Evolutionary conservation across 2,888 invertebrate species (phyloP).

Genomic region (Germaria angustata): DNA sequence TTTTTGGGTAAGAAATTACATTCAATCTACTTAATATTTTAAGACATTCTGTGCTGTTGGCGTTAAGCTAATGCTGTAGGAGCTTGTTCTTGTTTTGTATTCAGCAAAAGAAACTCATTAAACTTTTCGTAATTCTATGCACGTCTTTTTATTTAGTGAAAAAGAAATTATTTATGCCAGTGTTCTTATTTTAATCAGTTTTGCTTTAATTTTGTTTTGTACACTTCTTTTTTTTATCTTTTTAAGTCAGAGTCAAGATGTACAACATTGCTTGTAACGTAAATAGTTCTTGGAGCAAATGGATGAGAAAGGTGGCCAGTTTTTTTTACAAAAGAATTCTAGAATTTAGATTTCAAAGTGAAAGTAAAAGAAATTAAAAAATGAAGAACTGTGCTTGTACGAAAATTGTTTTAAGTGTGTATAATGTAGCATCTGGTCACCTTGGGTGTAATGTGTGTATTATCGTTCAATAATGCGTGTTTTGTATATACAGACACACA

Average conservation of each 20-base stretch:
- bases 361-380: too few relatives aligned
- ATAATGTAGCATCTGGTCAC: too few relatives aligned
- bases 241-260: background rate
- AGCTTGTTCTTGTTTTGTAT: background rate
- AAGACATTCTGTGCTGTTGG: background rate
- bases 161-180: slow-evolving; percentile 5
- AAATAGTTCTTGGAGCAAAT: background rate
- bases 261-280: background rate
- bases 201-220: background rate
- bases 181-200: slow-evolving; percentile 46
- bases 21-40: slow-evolving; percentile 49
- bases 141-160: slow-evolving; percentile 46
- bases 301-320: background rate
- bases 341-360: too few relatives aligned
- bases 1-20: background rate
- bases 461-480: too few relatives aligned
- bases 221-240: background rate
- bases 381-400: too few relatives aligned
- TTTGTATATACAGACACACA: too few relatives aligned
- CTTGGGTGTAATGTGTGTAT: too few relatives aligned
- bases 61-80: background rate
- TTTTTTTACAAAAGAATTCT: background rate
- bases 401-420: too few relatives aligned
- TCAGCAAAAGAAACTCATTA: slow-evolving; percentile 1
- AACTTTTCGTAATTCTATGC: slow-evolving; percentile 35